Evolutionary conservation across 2,888 invertebrate species (phyloP), one percentile per base, ranked within the genome.

Genomic region (Subacronicta megacephala): DNA sequence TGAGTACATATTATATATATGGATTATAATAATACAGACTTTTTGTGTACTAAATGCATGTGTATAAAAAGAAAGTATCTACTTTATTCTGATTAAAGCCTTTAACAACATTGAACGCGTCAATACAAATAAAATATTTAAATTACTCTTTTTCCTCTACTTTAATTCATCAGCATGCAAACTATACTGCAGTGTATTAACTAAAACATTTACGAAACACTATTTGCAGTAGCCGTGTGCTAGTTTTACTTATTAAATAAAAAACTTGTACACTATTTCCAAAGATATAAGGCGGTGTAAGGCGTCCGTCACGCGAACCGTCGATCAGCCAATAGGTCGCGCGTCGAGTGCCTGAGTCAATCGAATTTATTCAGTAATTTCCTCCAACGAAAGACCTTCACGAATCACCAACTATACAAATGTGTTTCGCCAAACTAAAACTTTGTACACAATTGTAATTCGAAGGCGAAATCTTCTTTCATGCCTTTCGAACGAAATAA

Each of bases 321-420:
- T 86, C 90, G 84, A 90, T 91, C 90, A 90, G 72, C 83, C 84
- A 85, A 86, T 86, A 84, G 76, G 78, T 71, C 72, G 77, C 71
- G 51, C 76, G 74, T 75, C 72, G 72, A 76, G 81, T 80, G 81
- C 77, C 77, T 80, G 81, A 88, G 85, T 87, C 88, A 90, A 91
- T 90, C 87, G 89, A 90, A 90, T 90, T 90, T 90, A 90, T 90
- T 87, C 86, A 89, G 87, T 88, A 89, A 91, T 90, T 90, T 90
- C 90, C 90, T 86, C 69, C 75, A 53, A 50, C 70, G 62, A 82
- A 85, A 83, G 80, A 81, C 83, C 78, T 83, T 81, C 73, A 77
- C 80, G 80, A 87, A 86, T 84, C 80, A 83, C 79, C 75, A 80
- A 83, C 80, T 82, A 78, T 81, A 81, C 74, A 83, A 85, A 84